phyloP scores from a whole-genome alignment of 2,113 vertebrate genomes.

The Plecturocebus donacophilus region DNA sequence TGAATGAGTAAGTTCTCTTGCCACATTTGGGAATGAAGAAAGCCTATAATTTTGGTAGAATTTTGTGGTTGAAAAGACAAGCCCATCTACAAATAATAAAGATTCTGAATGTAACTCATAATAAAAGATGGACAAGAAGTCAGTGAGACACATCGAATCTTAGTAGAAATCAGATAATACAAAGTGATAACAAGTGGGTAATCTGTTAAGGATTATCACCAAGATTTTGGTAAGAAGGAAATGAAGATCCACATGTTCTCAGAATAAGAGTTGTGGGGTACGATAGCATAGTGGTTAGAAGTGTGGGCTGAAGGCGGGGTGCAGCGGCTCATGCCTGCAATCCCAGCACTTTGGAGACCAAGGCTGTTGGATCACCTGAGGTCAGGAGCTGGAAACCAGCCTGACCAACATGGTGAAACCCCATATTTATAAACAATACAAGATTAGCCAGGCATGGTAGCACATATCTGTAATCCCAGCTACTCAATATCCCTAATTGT shows the following conservation, averaged over 20 bases:
- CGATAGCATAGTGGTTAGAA: neutral
- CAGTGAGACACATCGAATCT: neutral
- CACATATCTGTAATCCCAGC: too few species aligned
- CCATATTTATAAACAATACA: too few species aligned
- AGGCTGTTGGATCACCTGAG: too few species aligned
- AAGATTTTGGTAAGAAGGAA: neutral
- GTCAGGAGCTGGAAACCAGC: too few species aligned
- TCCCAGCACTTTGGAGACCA: too few species aligned
- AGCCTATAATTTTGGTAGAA: neutral
- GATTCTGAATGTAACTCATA: neutral
- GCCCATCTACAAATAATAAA: neutral
- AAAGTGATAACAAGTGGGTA: neutral
- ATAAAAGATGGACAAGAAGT: constrained; percentile 1
- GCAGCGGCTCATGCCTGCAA: too few species aligned
- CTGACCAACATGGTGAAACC: too few species aligned
- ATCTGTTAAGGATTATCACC: neutral
- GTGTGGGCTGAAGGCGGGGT: neutral
- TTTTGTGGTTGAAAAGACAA: neutral
- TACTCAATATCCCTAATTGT: too few species aligned
- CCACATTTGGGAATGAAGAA: neutral
- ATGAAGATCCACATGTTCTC: neutral
- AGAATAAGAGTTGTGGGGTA: neutral
- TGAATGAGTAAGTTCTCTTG: neutral
- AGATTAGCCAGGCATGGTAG: too few species aligned
- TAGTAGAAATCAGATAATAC: neutral